These are phyloP conservation scores for Himalopsyche japonica DNA, from an alignment of 2,888 invertebrate genomes.

Conservation along the genomic window DNA sequence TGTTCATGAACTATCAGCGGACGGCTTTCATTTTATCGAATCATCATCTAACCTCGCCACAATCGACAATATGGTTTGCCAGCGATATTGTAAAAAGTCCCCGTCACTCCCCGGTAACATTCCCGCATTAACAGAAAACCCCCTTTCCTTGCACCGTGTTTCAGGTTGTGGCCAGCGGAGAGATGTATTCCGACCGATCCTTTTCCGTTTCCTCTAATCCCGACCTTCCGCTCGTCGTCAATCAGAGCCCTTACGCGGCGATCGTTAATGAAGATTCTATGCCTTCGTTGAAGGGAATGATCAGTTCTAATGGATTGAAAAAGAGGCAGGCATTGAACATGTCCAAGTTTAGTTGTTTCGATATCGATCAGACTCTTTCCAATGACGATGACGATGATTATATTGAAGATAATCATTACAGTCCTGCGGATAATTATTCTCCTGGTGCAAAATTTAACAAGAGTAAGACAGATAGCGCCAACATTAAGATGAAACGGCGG, in stretches of 20 bases:
- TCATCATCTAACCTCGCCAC: neutral
- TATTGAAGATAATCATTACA: neutral
- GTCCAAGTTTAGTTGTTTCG: constrained; percentile 21
- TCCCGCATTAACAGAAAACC: neutral
- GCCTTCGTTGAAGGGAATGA: constrained; percentile 43
- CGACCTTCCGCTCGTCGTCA: constrained; percentile 43
- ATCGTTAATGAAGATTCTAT: neutral
- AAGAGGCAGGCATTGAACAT: neutral
- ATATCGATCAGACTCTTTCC: constrained; percentile 17
- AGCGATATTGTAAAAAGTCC: neutral
- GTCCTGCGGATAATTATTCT: neutral
- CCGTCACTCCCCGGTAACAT: neutral
- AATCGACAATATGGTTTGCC: neutral
- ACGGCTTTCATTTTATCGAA: neutral
- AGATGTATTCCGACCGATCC: constrained; percentile 65
- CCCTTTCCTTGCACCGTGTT: constrained; percentile 18
- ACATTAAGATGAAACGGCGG: constrained; percentile 1
- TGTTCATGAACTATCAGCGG: neutral
- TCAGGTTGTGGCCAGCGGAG: constrained; percentile 71
- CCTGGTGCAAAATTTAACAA: neutral
- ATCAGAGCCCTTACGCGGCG: neutral
- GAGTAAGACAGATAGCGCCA: neutral
- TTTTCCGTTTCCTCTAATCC: constrained; percentile 58
- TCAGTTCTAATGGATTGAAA: neutral
- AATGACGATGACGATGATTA: constrained; percentile 6